A percentile compares a stretch with the other conserved stretches of the same genome.
Evolutionary conservation across 2,113 vertebrate genomes (phyloP).

Genomic region (Xenopus tropicalis): DNA sequence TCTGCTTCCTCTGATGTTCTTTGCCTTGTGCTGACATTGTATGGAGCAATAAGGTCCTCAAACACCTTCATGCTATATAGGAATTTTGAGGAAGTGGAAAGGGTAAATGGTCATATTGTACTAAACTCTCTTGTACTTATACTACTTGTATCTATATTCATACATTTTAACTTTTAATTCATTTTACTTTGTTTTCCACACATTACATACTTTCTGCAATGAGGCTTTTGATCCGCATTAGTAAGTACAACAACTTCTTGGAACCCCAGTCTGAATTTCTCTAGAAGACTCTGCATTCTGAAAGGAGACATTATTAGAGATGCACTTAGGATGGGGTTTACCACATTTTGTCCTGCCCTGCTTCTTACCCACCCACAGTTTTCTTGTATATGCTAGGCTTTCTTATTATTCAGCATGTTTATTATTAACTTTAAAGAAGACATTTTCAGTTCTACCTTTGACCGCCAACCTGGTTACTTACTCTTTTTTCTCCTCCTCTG

Average conservation of each 20-base stretch:
- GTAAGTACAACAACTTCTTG: slow-evolving; percentile 67
- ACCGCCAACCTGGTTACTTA: slow-evolving; percentile 45
- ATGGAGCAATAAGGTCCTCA: slow-evolving; percentile 62
- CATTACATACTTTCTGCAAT: slow-evolving; percentile 57
- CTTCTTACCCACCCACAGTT: background rate
- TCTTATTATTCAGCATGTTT: too few species aligned
- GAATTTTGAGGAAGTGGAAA: too few species aligned
- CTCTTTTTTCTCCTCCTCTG: slow-evolving; percentile 65
- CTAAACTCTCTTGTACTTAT: too few species aligned
- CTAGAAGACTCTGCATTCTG: slow-evolving; percentile 64
- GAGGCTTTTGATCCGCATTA: slow-evolving; percentile 61
- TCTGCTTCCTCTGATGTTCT: slow-evolving; percentile 44
- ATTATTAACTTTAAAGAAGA: too few species aligned
- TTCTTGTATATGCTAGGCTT: too few species aligned
- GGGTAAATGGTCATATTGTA: too few species aligned
- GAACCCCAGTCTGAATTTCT: slow-evolving; percentile 64
- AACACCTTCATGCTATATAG: slow-evolving; percentile 59
- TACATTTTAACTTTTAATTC: too few species aligned
- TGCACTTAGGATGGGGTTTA: background rate
- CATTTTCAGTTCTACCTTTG: too few species aligned
- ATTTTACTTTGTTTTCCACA: background rate
- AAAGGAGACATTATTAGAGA: background rate
- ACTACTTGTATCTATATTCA: too few species aligned
- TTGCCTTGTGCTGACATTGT: slow-evolving; percentile 57
- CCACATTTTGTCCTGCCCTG: background rate